A percentile compares a stretch with the other conserved stretches of the same genome.
Conservation (phyloP, 2,888 invertebrate species). For the Diadromus collaris region DNA sequence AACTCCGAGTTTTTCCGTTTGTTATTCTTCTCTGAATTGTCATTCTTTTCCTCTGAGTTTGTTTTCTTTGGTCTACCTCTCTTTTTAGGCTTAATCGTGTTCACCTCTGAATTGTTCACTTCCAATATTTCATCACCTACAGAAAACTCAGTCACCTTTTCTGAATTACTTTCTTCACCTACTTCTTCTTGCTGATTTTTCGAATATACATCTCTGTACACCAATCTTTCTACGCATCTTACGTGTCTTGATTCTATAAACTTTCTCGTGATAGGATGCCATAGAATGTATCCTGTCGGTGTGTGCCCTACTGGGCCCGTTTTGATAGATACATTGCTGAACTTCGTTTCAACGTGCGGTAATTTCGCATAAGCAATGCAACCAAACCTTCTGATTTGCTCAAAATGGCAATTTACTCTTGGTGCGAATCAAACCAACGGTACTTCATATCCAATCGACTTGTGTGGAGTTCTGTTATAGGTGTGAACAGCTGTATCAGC, state of each 20-base stretch:
- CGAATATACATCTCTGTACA: constrained; percentile 55
- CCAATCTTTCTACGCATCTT: constrained; percentile 58
- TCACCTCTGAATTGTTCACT: constrained; percentile 25
- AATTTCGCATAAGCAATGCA: constrained; percentile 57
- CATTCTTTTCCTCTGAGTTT: constrained; percentile 18
- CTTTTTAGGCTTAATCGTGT: constrained; percentile 42
- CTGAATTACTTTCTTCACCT: constrained; percentile 8
- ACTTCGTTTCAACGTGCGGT: constrained; percentile 50
- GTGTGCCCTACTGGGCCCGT: constrained; percentile 58
- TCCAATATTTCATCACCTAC: constrained; percentile 33
- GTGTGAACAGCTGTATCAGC: constrained; percentile 58
- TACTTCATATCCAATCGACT: constrained; percentile 53
- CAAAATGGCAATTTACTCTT: constrained; percentile 46
- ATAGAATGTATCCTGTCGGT: constrained; percentile 58
- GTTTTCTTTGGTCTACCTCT: constrained; percentile 57
- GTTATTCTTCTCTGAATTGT: constrained; percentile 8
- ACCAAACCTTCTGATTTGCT: constrained; percentile 55
- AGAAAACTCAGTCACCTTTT: constrained; percentile 25
- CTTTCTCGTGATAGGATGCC: constrained; percentile 58
- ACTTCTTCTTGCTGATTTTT: not conserved
- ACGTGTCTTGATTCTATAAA: constrained; percentile 59
- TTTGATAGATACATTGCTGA: constrained; percentile 52
- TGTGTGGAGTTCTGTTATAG: constrained; percentile 62
- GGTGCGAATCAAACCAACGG: constrained; percentile 56
- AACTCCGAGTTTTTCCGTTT: constrained; percentile 25